Evolutionary conservation across 1,140 invertebrate genomes (phyloP).

Genomic region (Papilio polyxenes): DNA sequence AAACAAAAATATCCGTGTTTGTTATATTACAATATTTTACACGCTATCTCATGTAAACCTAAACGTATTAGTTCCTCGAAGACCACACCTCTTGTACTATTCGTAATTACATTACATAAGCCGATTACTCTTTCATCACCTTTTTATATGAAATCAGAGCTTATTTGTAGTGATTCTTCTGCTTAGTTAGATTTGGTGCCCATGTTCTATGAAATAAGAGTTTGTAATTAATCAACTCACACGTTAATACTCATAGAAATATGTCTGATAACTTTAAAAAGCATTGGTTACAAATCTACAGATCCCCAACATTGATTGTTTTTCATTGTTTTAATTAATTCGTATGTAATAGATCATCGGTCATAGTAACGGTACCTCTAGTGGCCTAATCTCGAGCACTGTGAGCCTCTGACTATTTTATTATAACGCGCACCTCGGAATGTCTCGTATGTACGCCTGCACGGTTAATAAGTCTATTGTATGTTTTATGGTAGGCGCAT

Average conservation of each 20-base stretch:
- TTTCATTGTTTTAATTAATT: slow-evolving; percentile 4
- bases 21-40: too few relatives aligned
- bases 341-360: background rate
- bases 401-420: slow-evolving; percentile 65
- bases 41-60: background rate
- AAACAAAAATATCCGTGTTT: background rate
- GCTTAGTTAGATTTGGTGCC: too few relatives aligned
- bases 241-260: too few relatives aligned
- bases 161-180: background rate
- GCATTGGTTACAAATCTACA: background rate
- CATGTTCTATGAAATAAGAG: too few relatives aligned
- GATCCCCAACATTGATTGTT: too few relatives aligned
- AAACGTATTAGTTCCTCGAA: background rate
- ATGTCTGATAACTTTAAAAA: too few relatives aligned
- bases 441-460: background rate
- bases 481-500: slow-evolving; percentile 36
- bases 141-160: background rate
- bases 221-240: too few relatives aligned
- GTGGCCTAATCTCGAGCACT: slow-evolving; percentile 62
- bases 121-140: background rate
- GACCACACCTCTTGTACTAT: background rate
- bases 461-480: slow-evolving; percentile 50
- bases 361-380: slow-evolving; percentile 64
- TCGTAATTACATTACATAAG: background rate
- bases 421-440: slow-evolving; percentile 65